phyloP scores from a whole-genome alignment of 2,797 vertebrate genomes.

The Cottoperca gobio region DNA sequence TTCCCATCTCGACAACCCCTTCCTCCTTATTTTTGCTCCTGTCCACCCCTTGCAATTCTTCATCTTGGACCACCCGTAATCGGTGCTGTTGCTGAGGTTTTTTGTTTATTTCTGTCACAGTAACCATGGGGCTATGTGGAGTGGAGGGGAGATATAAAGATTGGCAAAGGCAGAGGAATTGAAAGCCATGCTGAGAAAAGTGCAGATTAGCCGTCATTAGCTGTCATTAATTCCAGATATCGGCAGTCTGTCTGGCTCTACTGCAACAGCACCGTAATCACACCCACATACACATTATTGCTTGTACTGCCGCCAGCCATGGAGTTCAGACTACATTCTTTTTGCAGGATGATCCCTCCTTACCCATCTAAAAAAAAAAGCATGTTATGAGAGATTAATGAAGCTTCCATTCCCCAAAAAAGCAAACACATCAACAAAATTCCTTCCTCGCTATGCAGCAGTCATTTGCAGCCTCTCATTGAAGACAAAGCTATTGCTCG shows the following conservation, averaged over 20 bases:
- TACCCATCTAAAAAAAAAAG: constrained; percentile 42
- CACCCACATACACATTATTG: constrained; percentile 45
- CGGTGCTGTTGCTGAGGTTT: constrained; percentile 9
- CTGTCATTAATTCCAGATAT: constrained; percentile 58
- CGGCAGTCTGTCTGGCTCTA: constrained; percentile 44
- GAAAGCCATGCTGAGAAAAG: constrained; percentile 13
- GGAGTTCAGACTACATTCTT: constrained; percentile 38
- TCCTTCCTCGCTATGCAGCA: constrained; percentile 19
- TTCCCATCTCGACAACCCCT: constrained; percentile 7
- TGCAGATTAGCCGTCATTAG: constrained; percentile 27
- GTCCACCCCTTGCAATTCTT: constrained; percentile 10
- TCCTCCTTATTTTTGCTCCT: constrained; percentile 26
- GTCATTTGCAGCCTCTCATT: constrained; percentile 19
- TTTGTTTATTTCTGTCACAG: constrained; percentile 31
- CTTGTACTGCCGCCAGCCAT: constrained; percentile 49
- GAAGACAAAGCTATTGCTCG: constrained; percentile 24
- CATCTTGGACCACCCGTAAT: constrained; percentile 29
- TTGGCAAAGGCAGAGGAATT: not conserved
- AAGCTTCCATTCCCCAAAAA: constrained; percentile 26
- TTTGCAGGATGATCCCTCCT: constrained; percentile 39
- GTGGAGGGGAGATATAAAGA: constrained; percentile 7
- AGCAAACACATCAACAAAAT: constrained; percentile 39
- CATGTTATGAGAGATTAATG: constrained; percentile 43
- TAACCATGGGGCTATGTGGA: not conserved
- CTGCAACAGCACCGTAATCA: constrained; percentile 46